Conservation (phyloP, 2,797 vertebrate species). For the Siniperca undulata region DNA sequence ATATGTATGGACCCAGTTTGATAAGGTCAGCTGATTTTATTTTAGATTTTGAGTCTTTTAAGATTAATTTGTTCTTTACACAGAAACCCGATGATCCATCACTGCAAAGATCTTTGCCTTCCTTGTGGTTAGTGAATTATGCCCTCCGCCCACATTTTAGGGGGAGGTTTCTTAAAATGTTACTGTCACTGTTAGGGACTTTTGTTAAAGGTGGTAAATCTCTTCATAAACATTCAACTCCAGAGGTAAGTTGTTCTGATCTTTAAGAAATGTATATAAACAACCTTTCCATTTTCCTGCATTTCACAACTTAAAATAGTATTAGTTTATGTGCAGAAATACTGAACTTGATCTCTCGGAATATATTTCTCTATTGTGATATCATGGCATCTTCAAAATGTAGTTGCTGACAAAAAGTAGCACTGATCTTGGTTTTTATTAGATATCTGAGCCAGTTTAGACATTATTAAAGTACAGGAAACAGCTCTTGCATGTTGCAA, state of each 20-base stretch:
- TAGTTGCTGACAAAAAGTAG: background rate
- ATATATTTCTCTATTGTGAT: background rate
- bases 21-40: background rate
- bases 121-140: background rate
- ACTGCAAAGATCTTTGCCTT: background rate
- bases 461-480: background rate
- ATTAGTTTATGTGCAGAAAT: background rate
- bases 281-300: background rate
- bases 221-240: background rate
- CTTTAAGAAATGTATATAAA: background rate
- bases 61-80: background rate
- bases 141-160: background rate
- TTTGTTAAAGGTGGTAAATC: background rate
- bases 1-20: background rate
- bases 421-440: background rate
- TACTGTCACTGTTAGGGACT: background rate
- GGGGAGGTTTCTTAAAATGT: background rate
- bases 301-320: background rate
- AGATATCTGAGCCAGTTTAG: background rate
- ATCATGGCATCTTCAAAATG: background rate
- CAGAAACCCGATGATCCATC: background rate
- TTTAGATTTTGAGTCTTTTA: background rate
- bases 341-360: background rate
- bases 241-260: slow-evolving; percentile 26
- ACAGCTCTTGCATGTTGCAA: background rate